phyloP scores from a whole-genome alignment of 2,888 invertebrate species.

The Phaedon cochleariae region DNA sequence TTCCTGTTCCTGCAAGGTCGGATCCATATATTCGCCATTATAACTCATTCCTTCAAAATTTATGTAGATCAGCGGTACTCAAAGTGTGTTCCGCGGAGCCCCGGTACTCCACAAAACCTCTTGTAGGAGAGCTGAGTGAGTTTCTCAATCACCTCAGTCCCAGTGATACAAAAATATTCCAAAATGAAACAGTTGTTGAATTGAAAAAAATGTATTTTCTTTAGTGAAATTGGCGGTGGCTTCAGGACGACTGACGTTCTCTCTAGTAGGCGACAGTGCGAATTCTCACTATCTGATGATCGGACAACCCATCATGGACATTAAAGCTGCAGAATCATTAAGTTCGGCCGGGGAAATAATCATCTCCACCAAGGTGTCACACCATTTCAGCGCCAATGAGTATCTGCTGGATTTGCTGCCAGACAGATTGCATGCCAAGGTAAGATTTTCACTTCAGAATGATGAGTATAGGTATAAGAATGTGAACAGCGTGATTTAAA shows the following conservation, averaged over 20 bases:
- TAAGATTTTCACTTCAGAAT: conserved; percentile 44
- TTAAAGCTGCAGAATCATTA: conserved; percentile 64
- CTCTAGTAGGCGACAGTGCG: conserved; percentile 65
- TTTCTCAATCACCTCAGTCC: too few relatives aligned
- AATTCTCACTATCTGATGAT: conserved; percentile 69
- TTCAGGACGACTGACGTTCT: conserved; percentile 68
- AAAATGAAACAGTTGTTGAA: too few relatives aligned
- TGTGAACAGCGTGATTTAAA: too few relatives aligned
- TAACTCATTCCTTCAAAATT: too few relatives aligned
- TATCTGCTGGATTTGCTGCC: conserved; percentile 67
- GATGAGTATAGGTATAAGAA: neutral
- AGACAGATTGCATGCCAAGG: conserved; percentile 66
- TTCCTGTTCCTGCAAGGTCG: too few relatives aligned
- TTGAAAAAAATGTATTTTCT: too few relatives aligned
- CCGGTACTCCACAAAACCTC: too few relatives aligned
- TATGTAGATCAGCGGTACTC: too few relatives aligned
- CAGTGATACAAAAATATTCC: too few relatives aligned
- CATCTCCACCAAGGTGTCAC: conserved; percentile 69
- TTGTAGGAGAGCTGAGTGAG: too few relatives aligned
- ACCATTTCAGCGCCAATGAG: conserved; percentile 68
- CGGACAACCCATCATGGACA: conserved; percentile 71
- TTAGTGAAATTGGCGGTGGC: conserved; percentile 72
- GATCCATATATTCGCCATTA: too few relatives aligned
- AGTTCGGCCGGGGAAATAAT: conserved; percentile 70
- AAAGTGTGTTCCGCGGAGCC: too few relatives aligned